Percentiles rank a stretch among this genome's conserved stretches.
These are phyloP conservation scores for Papilio protenor DNA, from an alignment of 2,888 invertebrate species.

Conservation along the genomic window DNA sequence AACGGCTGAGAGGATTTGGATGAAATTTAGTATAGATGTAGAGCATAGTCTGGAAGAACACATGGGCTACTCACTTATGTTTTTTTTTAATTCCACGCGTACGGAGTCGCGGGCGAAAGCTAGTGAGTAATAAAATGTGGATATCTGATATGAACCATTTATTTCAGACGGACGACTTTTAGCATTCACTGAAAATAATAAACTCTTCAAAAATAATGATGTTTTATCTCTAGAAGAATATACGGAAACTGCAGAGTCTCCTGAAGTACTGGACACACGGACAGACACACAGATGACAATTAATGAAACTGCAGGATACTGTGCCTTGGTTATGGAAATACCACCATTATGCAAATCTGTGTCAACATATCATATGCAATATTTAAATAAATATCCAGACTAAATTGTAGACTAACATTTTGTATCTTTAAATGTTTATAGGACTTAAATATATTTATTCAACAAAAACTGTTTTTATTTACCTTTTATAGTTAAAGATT, in stretches of 20 bases:
- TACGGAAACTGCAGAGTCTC: conserved; percentile 49
- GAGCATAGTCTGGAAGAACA: too few species aligned
- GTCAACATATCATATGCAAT: conserved; percentile 59
- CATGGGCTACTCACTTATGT: too few species aligned
- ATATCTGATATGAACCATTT: background rate
- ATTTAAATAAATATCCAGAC: conserved; percentile 56
- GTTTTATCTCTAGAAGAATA: conserved; percentile 64
- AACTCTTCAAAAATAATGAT: conserved; percentile 56
- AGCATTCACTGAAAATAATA: conserved; percentile 60
- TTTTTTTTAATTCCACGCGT: too few species aligned
- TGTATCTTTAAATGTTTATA: background rate
- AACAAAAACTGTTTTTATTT: conserved; percentile 5
- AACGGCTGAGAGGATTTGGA: too few species aligned
- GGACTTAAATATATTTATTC: background rate
- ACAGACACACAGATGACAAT: conserved; percentile 54
- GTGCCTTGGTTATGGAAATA: conserved; percentile 57
- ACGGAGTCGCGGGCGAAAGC: too few species aligned
- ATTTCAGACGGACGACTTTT: conserved; percentile 65
- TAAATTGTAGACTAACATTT: background rate
- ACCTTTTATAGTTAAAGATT: background rate
- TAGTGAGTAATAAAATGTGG: too few species aligned
- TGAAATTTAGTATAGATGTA: too few species aligned
- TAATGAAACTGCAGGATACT: conserved; percentile 68
- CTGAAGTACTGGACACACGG: conserved; percentile 56
- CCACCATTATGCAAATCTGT: conserved; percentile 58